phyloP scores from a whole-genome alignment of 1,140 invertebrate species.

The Brachionus rotundiformis region DNA sequence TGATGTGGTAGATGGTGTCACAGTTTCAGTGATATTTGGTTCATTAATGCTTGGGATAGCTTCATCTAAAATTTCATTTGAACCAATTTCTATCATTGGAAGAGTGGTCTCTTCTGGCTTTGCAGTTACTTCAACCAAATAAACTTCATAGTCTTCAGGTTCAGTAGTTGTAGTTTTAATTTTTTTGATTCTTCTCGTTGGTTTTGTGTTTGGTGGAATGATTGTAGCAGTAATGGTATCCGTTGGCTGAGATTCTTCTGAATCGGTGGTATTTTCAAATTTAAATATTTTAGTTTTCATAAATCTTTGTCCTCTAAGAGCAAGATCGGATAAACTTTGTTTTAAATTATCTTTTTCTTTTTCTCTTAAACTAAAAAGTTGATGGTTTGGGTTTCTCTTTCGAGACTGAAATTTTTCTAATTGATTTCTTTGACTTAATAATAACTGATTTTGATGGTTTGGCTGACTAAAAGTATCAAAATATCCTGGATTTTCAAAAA shows the following conservation, averaged over 20 bases:
- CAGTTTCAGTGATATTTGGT: background rate
- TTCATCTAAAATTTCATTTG: background rate
- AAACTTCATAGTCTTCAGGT: background rate
- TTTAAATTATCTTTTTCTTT: constrained; percentile 42
- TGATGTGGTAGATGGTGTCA: background rate
- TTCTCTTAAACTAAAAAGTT: constrained; percentile 15
- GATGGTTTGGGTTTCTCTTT: constrained; percentile 11
- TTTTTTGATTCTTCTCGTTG: background rate
- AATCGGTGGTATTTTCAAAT: background rate
- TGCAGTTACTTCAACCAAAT: background rate
- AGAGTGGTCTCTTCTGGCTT: background rate
- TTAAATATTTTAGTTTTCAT: constrained; percentile 18
- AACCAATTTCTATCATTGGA: background rate
- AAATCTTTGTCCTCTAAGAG: background rate
- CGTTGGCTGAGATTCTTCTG: background rate
- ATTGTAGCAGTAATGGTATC: background rate
- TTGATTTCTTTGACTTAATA: background rate
- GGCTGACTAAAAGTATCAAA: background rate
- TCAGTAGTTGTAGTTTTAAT: background rate
- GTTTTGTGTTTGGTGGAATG: background rate
- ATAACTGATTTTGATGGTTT: background rate
- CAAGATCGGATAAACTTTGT: background rate
- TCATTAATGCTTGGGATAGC: too few species aligned
- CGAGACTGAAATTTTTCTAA: constrained; percentile 18
- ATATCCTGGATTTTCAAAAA: background rate